Evolutionary conservation across 1,140 invertebrate species (phyloP).

Genomic region (Drosophila santomea): DNA sequence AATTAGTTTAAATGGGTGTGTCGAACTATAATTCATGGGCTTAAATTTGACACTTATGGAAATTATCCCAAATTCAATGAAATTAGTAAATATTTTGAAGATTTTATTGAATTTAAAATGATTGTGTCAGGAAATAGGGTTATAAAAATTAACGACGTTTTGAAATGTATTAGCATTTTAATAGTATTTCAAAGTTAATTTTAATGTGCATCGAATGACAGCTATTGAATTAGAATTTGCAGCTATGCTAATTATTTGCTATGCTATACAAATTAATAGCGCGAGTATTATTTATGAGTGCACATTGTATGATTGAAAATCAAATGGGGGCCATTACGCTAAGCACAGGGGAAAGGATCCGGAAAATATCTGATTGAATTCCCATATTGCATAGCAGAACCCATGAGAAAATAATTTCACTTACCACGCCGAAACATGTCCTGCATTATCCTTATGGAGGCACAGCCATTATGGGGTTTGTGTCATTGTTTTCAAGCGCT

Average conservation of each 20-base stretch:
- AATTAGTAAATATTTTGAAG: neutral
- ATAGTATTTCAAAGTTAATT: neutral
- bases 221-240: constrained; percentile 1
- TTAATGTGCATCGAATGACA: neutral
- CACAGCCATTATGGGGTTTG: neutral
- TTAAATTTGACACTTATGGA: neutral
- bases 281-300: too few relatives aligned
- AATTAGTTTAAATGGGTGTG: neutral
- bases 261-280: neutral
- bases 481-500: constrained; percentile 48
- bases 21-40: neutral
- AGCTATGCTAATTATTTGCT: neutral
- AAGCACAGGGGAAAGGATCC: neutral
- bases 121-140: neutral
- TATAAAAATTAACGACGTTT: neutral
- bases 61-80: neutral
- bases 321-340: too few relatives aligned
- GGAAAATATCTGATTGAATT: constrained; percentile 1
- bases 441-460: constrained; percentile 28
- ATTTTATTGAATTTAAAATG: neutral
- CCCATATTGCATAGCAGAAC: neutral
- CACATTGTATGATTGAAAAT: too few relatives aligned
- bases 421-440: constrained; percentile 16
- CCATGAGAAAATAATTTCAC: constrained; percentile 11
- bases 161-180: neutral